phyloP scores from a whole-genome alignment of 2,113 vertebrate genomes.

The Podarcis raffonei region DNA sequence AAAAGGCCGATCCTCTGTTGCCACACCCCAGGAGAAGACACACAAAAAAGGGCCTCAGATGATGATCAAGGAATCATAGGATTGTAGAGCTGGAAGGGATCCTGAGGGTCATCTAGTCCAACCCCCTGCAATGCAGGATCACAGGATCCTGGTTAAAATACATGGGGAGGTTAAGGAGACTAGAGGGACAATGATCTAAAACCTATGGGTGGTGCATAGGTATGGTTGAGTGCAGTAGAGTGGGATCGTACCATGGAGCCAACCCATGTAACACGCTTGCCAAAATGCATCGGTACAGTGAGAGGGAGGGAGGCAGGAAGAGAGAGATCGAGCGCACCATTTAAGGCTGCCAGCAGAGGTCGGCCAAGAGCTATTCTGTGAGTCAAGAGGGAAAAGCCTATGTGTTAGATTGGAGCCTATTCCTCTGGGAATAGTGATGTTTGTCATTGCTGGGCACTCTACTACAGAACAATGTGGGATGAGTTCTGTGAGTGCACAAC shows the following conservation, averaged over 20 bases:
- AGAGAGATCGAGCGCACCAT: constrained; percentile 7
- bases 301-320: rapidly evolving
- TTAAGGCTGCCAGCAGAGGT: constrained; percentile 53
- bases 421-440: neutral
- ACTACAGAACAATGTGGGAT: neutral
- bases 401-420: neutral
- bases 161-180: neutral
- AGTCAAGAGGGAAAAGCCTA: neutral
- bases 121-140: too few relatives aligned
- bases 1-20: too few relatives aligned
- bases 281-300: neutral
- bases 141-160: too few relatives aligned
- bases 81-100: too few relatives aligned
- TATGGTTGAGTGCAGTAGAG: neutral
- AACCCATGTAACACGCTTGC: neutral
- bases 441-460: neutral
- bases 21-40: too few relatives aligned
- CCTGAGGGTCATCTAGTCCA: too few relatives aligned
- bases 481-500: neutral
- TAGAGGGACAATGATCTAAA: neutral
- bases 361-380: constrained; percentile 61
- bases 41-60: too few relatives aligned
- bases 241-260: neutral
- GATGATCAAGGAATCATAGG: too few relatives aligned
- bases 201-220: neutral